A percentile compares a stretch with the other conserved stretches of the same genome.
Evolutionary conservation across 2,113 vertebrate genomes (phyloP).

Genomic region (Perccottus glenii): DNA sequence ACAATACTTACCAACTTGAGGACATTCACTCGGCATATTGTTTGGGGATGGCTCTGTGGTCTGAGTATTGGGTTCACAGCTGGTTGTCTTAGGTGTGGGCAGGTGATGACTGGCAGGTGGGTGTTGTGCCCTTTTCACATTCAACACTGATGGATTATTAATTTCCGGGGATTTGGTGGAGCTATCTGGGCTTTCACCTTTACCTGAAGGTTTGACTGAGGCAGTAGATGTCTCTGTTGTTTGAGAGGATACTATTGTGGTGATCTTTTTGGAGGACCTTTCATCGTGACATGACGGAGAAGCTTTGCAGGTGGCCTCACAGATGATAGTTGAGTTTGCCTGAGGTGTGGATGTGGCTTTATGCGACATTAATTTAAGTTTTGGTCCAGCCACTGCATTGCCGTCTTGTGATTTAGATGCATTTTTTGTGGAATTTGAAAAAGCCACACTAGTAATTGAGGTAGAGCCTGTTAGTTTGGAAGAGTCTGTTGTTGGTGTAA

Average conservation of each 20-base stretch:
- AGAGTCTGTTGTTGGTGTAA: neutral
- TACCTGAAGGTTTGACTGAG: neutral
- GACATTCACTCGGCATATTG: neutral
- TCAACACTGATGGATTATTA: neutral
- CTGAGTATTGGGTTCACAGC: neutral
- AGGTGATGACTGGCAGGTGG: neutral
- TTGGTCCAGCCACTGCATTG: neutral
- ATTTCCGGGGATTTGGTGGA: neutral
- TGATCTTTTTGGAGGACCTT: neutral
- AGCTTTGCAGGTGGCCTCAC: neutral
- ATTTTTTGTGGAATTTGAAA: neutral
- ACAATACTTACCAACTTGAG: constrained; percentile 46
- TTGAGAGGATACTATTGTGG: neutral
- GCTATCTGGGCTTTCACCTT: neutral
- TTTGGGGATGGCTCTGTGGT: neutral
- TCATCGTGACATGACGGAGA: neutral
- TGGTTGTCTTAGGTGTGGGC: neutral
- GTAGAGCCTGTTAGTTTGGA: neutral
- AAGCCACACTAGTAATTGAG: neutral
- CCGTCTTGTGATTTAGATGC: neutral
- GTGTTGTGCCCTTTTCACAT: neutral
- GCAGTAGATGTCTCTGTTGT: neutral
- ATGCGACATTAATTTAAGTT: neutral
- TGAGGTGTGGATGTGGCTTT: neutral
- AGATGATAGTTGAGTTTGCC: neutral